Percentiles rank a stretch among this genome's conserved stretches.
Conservation (phyloP, 1,140 invertebrate genomes). For the Zeugodacus cucurbitae region DNA sequence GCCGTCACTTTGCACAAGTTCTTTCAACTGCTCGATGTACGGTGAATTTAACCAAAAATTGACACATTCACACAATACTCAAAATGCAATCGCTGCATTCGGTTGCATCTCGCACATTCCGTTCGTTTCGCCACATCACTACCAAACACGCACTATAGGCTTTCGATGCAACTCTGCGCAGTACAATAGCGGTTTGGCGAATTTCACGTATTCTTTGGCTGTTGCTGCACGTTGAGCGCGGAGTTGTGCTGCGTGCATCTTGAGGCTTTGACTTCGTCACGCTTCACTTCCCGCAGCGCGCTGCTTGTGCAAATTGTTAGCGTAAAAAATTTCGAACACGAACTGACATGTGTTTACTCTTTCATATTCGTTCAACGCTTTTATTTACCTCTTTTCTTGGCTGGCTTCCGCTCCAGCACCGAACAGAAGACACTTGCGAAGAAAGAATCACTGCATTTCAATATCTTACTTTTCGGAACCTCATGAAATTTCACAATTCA, state of each 20-base stretch:
- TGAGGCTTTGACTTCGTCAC: neutral
- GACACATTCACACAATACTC: neutral
- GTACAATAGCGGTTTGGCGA: neutral
- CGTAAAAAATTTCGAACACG: constrained; percentile 35
- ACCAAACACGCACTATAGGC: neutral
- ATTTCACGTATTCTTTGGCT: neutral
- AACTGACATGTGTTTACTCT: constrained; percentile 32
- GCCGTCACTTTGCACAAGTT: neutral
- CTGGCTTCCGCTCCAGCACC: neutral
- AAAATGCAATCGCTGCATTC: neutral
- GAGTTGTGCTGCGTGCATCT: neutral
- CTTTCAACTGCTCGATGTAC: neutral
- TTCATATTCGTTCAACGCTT: neutral
- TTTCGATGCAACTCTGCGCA: neutral
- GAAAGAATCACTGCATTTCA: neutral
- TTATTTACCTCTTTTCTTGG: neutral
- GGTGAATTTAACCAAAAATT: neutral
- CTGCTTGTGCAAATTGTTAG: neutral
- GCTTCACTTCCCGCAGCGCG: neutral
- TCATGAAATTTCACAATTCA: neutral
- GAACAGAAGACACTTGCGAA: neutral
- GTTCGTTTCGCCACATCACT: neutral
- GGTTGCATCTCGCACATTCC: neutral
- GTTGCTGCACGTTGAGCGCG: neutral
- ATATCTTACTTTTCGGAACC: neutral